Evolutionary conservation across 2,888 invertebrate species (phyloP).

Genomic region (Matsumyia berberina): DNA sequence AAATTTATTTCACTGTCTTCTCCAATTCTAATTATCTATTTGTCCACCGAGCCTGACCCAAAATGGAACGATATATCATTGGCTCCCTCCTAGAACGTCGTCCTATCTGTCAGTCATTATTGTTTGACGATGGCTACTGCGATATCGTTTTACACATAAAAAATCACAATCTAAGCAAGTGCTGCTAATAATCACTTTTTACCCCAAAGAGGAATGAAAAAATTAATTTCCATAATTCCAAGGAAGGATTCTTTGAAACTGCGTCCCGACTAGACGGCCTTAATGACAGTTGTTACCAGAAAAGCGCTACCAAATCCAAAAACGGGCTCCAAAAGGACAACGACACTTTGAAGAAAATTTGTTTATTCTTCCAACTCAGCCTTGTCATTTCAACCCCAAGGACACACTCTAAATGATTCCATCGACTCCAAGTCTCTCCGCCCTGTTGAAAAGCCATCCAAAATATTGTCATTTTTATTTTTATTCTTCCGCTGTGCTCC

Average conservation of each 20-base stretch:
- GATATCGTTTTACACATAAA: conserved; percentile 10
- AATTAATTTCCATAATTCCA: neutral
- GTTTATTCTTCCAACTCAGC: conserved; percentile 22
- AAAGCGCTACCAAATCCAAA: conserved; percentile 27
- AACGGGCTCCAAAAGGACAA: conserved; percentile 13
- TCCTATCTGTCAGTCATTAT: too few species aligned
- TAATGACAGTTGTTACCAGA: conserved; percentile 20
- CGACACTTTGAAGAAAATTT: conserved; percentile 29
- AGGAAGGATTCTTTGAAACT: neutral
- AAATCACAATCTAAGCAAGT: conserved; percentile 25
- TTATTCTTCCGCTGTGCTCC: too few species aligned
- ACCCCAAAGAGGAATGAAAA: neutral
- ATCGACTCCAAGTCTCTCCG: neutral
- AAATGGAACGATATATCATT: too few species aligned
- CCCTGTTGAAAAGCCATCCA: neutral
- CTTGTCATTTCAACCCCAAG: conserved; percentile 4
- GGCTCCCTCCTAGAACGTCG: too few species aligned
- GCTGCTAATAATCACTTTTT: conserved; percentile 11
- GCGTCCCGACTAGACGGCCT: neutral
- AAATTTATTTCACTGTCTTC: too few species aligned
- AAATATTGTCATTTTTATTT: neutral
- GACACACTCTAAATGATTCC: conserved; percentile 4
- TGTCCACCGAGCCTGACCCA: too few species aligned
- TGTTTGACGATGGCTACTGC: neutral
- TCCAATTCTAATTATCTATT: too few species aligned